Evolutionary conservation across 2,113 vertebrate species (phyloP), one percentile per base, ranked within the genome.

Genomic region (Choloepus hoffmanni): DNA sequence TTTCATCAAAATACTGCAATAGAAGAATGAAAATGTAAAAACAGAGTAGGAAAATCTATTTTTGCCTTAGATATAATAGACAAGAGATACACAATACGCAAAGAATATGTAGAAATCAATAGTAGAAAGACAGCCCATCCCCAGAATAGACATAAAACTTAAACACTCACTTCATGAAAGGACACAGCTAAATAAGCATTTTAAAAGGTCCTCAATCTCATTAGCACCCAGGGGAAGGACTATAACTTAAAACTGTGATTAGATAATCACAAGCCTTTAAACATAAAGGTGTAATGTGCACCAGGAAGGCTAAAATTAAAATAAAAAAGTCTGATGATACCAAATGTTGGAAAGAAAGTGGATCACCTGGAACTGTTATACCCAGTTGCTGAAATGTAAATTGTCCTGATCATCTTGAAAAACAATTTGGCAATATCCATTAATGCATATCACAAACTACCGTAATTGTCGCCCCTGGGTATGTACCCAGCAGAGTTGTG

Each of bases 391-490:
- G 23, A 2, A 16, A 76, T n/a, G 33, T 15, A 14, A 63, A 68
- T n/a, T 11, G 5, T 62, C 43, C 2, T 45, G 15, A 33, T 33
- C 30, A 40, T 3, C 65, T n/a, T 74, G 36, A 26, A 30, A 55
- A 74, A 43, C 6, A 67, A 26, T 1, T 21, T 36, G 16, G 5
- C 19, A 82, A 76, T 28, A 55, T 21, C 40, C 67, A n/a, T 15
- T 7, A 60, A 45, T 4, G 5, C 40, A 78, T 3, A 36, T 23
- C 23, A 19, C 21, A 18, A 6, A 1, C 33, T 7, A 33, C 14
- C 5, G 28, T 33, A 19, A 19, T 5, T 4, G 0, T 1, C 48
- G 30, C 18, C 50, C 2, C 33, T 82, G 5, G 0, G 2, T 67
- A 7, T 5, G 2, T 50, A 55, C 7, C 18, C 55, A 26, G 19